Percentiles rank a stretch among this genome's conserved stretches.
Conservation (phyloP, 2,888 invertebrate genomes). For the Eupithecia insigniata region DNA sequence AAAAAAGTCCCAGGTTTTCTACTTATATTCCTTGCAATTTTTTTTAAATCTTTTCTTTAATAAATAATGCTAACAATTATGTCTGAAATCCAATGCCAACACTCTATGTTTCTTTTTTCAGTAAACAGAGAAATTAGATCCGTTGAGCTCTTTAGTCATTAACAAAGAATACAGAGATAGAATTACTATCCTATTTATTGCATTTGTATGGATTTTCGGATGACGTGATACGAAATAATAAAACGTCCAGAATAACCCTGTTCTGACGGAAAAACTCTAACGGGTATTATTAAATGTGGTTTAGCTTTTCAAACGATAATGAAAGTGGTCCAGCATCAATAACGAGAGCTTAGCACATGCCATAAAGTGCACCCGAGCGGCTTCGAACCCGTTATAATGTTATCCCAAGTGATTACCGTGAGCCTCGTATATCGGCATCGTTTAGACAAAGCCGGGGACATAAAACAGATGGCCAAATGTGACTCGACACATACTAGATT, state of each 20-base stretch:
- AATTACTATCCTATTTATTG: too few species aligned
- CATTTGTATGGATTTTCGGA: too few species aligned
- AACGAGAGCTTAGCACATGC: constrained; percentile 19
- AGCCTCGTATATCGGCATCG: constrained; percentile 27
- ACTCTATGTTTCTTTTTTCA: too few species aligned
- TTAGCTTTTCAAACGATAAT: neutral
- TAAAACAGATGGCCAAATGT: constrained; percentile 14
- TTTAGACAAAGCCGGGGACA: constrained; percentile 20
- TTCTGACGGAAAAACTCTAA: neutral
- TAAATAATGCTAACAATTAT: too few species aligned
- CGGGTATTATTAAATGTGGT: neutral
- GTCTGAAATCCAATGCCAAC: too few species aligned
- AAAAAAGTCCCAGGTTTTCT: too few species aligned
- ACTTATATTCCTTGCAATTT: too few species aligned
- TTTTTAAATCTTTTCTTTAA: too few species aligned
- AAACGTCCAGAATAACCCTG: neutral
- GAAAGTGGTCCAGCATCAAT: constrained; percentile 12
- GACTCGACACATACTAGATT: neutral
- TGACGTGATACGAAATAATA: too few species aligned
- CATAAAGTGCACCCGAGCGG: constrained; percentile 29
- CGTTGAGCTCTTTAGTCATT: too few species aligned
- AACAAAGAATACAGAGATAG: too few species aligned
- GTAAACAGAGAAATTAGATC: too few species aligned
- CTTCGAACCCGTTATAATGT: constrained; percentile 32
- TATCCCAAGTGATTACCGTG: constrained; percentile 34